These are phyloP conservation scores for Cosmopolites sordidus DNA, from an alignment of 2,888 invertebrate species.

Conservation along the genomic window DNA sequence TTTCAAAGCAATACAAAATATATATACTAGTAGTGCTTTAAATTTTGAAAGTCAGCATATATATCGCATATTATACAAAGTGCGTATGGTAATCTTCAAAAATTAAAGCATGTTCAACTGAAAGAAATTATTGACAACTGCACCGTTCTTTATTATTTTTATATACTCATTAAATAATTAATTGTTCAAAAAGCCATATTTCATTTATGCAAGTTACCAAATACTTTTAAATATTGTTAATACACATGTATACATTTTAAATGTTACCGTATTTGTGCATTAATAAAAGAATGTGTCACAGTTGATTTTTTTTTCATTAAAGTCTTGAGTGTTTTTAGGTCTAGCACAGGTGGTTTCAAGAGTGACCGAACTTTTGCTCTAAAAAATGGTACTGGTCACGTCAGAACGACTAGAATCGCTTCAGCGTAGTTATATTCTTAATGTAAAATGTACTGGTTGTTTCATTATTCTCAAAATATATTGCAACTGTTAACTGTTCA, in stretches of 20 bases:
- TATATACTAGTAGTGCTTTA: constrained; percentile 4
- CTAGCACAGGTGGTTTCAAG: too few relatives aligned
- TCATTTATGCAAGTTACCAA: constrained; percentile 46
- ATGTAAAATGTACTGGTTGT: too few relatives aligned
- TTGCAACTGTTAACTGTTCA: too few relatives aligned
- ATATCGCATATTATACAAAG: neutral
- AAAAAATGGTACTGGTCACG: too few relatives aligned
- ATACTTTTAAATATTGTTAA: constrained; percentile 46
- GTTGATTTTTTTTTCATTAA: constrained; percentile 17
- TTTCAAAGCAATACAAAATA: constrained; percentile 11
- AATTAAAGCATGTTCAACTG: neutral
- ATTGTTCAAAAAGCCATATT: constrained; percentile 28
- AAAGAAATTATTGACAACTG: neutral
- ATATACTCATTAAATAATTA: neutral
- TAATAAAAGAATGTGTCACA: constrained; percentile 45
- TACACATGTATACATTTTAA: constrained; percentile 51
- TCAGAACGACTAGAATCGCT: too few relatives aligned
- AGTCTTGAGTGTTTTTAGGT: too few relatives aligned
- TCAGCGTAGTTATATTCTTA: too few relatives aligned
- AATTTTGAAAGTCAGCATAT: constrained; percentile 7
- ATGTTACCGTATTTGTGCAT: constrained; percentile 52
- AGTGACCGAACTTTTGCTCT: too few relatives aligned
- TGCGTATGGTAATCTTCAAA: neutral
- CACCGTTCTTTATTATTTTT: neutral
- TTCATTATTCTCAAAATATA: too few relatives aligned